These are phyloP conservation scores for Congeria kusceri DNA, from an alignment of 2,888 invertebrate species.

Conservation along the genomic window DNA sequence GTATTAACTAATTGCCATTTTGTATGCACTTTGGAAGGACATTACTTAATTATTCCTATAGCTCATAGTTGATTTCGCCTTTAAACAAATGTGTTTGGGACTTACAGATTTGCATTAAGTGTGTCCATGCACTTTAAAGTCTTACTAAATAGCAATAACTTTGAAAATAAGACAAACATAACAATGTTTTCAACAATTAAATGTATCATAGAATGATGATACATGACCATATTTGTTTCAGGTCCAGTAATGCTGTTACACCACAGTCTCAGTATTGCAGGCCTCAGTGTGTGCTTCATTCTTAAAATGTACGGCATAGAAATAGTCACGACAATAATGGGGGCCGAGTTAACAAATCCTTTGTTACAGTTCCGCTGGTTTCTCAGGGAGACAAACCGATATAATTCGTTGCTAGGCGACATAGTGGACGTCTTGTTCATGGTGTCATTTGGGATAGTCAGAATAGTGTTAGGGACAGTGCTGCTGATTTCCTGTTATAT, in stretches of 20 bases:
- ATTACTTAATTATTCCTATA: no score
- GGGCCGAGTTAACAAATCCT: constrained; percentile 84
- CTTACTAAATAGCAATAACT: no score
- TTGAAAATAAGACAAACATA: no score
- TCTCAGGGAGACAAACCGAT: constrained; percentile 72
- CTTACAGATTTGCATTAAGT: no score
- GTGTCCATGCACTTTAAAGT: no score
- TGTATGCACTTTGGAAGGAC: no score
- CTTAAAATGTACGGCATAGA: constrained; percentile 82
- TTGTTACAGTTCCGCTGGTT: constrained; percentile 85
- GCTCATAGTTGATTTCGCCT: no score
- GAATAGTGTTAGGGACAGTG: constrained; percentile 79
- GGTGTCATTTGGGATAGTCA: constrained; percentile 78
- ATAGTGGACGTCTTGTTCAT: constrained; percentile 82
- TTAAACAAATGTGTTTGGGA: no score
- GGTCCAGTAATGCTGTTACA: constrained; percentile 84
- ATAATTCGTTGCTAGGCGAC: constrained; percentile 74
- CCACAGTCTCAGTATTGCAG: constrained; percentile 81
- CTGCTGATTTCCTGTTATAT: constrained; percentile 78
- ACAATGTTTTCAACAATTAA: no score
- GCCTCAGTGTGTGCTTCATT: constrained; percentile 73
- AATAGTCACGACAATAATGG: constrained; percentile 82
- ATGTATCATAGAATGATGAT: no score
- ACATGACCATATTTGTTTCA: constrained; percentile 59
- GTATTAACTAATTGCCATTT: no score